Conservation (phyloP, 2,888 invertebrate species). For the Trissonchulus latispiculum region DNA sequence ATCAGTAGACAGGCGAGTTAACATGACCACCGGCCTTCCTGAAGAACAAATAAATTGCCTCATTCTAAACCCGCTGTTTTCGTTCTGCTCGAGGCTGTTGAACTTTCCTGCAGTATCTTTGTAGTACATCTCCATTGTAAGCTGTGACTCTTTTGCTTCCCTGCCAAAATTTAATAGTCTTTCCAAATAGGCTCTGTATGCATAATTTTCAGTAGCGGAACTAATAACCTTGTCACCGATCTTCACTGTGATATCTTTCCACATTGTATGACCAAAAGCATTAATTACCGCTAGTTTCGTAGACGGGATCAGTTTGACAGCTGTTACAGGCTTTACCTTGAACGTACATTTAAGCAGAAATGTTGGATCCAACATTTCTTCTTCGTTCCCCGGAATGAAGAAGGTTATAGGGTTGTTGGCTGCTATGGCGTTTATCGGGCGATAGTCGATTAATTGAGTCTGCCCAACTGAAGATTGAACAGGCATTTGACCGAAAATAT, state of each 20-base stretch:
- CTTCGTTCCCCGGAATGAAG: constrained; percentile 1
- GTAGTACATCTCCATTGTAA: background rate
- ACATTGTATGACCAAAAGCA: background rate
- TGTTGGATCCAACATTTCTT: constrained; percentile 7
- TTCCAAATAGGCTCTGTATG: constrained; percentile 2
- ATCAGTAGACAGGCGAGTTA: constrained; percentile 4
- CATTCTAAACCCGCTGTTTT: background rate
- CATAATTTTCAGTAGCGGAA: constrained; percentile 2
- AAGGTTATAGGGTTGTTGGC: background rate
- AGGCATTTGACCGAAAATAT: no score
- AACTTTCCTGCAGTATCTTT: constrained; percentile 5
- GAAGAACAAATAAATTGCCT: background rate
- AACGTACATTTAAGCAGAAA: background rate
- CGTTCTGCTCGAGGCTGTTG: background rate
- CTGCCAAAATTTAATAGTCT: constrained; percentile 4
- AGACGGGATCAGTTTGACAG: background rate
- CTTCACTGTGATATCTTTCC: no score
- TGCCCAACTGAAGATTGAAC: background rate
- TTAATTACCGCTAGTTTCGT: background rate
- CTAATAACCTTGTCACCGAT: background rate
- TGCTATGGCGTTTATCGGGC: background rate
- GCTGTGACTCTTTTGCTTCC: background rate
- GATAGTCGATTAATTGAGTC: background rate
- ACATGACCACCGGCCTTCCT: background rate
- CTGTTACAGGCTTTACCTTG: background rate